Base-by-base conservation (phyloP, 1,140 invertebrate genomes). In the Calephelis virginiensis region DNA sequence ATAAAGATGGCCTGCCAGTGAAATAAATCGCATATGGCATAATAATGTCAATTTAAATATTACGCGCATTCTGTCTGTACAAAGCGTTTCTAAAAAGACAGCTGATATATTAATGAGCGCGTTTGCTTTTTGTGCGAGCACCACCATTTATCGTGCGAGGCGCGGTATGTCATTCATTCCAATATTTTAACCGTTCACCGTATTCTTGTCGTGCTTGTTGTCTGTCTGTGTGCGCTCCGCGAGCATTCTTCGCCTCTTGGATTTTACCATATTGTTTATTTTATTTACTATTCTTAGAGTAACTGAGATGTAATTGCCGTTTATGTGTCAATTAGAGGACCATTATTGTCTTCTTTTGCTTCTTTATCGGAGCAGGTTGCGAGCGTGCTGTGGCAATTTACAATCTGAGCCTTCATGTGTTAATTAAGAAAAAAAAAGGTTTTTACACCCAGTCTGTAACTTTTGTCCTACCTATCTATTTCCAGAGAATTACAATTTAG, bases 151-250 rank as follows among this genome's bases (percentile, higher is more conserved):
- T 90, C 86, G 81, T 87, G 74, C 82, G 78, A 81, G 78, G 85
- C 88, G 83, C 77, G 86, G 83, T 89, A 89, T 89, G 89, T 89
- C 89, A 91, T 89, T 86, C 86, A 89, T 89, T 89, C 85, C 88
- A 85, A 88, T 88, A 88, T 89, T 90, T 90, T 90, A 88, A 90
- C 84, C 83, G 80, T 64, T 77, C 78, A 71, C 71, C 69, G 72
- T 78, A 68, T 68, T 64, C 77, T 77, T 78, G 84, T 83, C 84
- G 81, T 85, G 87, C 85, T 87, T 85, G 86, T 86, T 86, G 82
- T 83, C 76, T 71, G 74, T 28, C 28, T 28, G 28, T 28, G 28
- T 80, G 85, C 82, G 76, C 69, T 73, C 78, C 74, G 78, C 77
- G 76, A 77, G 69, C 78, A 83, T 82, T 83, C 82, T 76, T 75